Percentiles rank a stretch among this genome's conserved stretches.
Conservation (phyloP, 2,888 invertebrate species). For the Microctonus brassicae region DNA sequence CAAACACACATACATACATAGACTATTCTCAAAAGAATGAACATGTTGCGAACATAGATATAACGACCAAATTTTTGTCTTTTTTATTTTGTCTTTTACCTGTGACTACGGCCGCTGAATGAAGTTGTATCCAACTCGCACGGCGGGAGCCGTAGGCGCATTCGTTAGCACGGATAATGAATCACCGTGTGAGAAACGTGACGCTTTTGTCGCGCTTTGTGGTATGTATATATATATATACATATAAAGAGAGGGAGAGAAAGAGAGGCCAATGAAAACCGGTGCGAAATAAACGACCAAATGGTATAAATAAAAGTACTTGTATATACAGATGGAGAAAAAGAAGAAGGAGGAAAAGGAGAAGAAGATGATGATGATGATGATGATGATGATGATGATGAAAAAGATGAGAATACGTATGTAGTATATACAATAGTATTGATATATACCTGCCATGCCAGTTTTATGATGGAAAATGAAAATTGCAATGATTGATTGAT, state of each 20-base stretch:
- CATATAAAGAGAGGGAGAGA: too few species aligned
- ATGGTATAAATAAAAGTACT: not conserved
- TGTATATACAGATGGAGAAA: too few species aligned
- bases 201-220: constrained; percentile 43
- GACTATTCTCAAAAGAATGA: constrained; percentile 8
- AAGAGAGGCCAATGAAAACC: not conserved
- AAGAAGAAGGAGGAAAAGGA: too few species aligned
- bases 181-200: constrained; percentile 53
- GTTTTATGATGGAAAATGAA: not conserved
- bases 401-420: too few species aligned
- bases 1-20: too few species aligned
- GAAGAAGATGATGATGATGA: too few species aligned
- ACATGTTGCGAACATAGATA: constrained; percentile 13
- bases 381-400: too few species aligned
- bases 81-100: constrained; percentile 16
- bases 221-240: not conserved
- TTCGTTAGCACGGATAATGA: constrained; percentile 64
- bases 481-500: not conserved
- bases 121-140: constrained; percentile 37
- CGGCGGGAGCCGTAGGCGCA: constrained; percentile 43
- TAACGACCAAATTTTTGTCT: constrained; percentile 24
- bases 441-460: not conserved
- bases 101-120: constrained; percentile 19
- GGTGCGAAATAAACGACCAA: constrained; percentile 14
- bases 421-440: too few species aligned